Conservation (phyloP, 2,113 vertebrate genomes). For the Tragelaphus buxtoni region DNA sequence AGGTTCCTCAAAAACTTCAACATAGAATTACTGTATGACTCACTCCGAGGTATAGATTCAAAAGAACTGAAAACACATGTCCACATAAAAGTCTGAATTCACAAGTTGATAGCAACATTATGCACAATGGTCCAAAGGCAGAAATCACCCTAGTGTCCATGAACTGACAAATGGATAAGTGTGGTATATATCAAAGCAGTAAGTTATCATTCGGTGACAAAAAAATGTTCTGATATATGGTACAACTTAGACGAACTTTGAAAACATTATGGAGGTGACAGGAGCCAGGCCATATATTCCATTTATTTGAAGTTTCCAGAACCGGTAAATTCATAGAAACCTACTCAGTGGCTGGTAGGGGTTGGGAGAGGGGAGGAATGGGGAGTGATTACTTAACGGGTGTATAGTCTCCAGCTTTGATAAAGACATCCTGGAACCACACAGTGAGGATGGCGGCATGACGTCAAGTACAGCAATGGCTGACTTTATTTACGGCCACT, state of each 20-base stretch:
- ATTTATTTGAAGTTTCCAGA: not conserved
- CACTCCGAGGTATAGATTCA: not conserved
- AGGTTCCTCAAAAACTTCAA: not conserved
- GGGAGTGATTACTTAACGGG: not conserved
- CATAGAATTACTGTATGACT: not conserved
- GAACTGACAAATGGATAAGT: not conserved
- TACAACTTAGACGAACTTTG: not conserved
- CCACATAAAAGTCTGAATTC: not conserved
- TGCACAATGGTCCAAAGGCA: not conserved
- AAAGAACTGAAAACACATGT: not conserved
- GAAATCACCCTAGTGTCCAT: not conserved
- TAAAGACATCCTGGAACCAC: not conserved
- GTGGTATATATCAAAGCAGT: not conserved
- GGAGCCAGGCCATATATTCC: not conserved
- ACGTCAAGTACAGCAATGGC: not conserved
- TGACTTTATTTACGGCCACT: not conserved
- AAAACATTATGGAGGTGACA: not conserved
- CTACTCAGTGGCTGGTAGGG: no score
- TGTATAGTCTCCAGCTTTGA: not conserved
- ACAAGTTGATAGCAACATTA: not conserved
- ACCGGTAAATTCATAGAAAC: not conserved
- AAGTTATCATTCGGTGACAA: not conserved
- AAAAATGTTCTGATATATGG: not conserved
- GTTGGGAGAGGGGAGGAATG: not conserved
- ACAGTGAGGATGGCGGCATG: not conserved